phyloP scores from a whole-genome alignment of 2,113 vertebrate species.

The Anarhynchus alexandrinus region DNA sequence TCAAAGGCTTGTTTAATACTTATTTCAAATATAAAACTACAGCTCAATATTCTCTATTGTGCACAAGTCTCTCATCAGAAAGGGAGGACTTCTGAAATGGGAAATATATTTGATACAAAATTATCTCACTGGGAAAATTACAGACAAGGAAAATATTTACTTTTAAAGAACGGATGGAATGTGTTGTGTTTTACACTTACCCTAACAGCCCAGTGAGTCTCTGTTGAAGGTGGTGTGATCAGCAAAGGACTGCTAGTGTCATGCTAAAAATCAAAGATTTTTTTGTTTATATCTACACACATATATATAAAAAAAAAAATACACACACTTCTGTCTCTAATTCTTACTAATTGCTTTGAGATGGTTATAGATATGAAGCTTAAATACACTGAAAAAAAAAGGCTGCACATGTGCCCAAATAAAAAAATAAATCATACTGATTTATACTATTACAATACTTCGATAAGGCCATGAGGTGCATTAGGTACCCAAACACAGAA shows the following conservation, averaged over 20 bases:
- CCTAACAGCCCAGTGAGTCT: slow-evolving; percentile 91
- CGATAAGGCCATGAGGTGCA: not conserved
- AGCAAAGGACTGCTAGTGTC: slow-evolving; percentile 90
- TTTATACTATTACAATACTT: not conserved
- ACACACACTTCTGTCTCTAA: not conserved
- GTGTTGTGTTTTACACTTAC: slow-evolving; percentile 73
- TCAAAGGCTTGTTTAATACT: not conserved
- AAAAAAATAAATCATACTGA: not conserved
- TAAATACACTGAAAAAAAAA: not conserved
- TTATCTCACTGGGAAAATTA: not conserved
- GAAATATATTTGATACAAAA: not conserved
- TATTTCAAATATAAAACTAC: not conserved
- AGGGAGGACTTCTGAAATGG: not conserved
- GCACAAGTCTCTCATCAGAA: not conserved
- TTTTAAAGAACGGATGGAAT: slow-evolving; percentile 3
- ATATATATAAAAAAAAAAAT: not conserved
- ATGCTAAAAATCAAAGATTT: slow-evolving; percentile 76
- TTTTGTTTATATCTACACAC: not conserved
- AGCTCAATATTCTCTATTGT: not conserved
- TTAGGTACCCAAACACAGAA: not conserved
- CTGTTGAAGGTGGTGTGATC: slow-evolving; percentile 71
- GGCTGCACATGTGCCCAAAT: not conserved
- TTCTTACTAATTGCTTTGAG: not conserved
- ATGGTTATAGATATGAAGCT: not conserved
- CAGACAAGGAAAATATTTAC: not conserved